These are phyloP conservation scores for Archivesica marissinica DNA, from an alignment of 1,140 invertebrate species.

Conservation along the genomic window DNA sequence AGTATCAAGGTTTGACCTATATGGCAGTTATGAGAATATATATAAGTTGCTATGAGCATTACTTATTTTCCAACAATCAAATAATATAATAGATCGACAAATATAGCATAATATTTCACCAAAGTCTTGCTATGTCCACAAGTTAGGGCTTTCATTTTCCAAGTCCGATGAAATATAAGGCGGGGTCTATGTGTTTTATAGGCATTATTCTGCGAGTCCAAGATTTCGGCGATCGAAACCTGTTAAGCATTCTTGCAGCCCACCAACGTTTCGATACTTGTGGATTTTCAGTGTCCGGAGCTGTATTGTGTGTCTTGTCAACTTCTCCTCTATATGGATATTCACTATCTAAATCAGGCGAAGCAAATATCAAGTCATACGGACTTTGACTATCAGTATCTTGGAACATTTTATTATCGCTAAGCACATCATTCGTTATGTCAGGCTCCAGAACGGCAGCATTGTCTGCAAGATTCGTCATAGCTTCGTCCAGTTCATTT, in stretches of 20 bases:
- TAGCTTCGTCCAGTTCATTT: background rate
- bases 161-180: constrained; percentile 23
- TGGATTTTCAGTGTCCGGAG: background rate
- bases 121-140: too few relatives aligned
- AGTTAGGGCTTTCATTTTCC: constrained; percentile 33
- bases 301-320: background rate
- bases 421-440: background rate
- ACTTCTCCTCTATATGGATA: background rate
- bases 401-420: background rate
- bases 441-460: background rate
- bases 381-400: background rate
- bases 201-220: background rate
- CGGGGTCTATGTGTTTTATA: background rate
- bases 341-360: background rate
- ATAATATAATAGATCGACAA: too few relatives aligned
- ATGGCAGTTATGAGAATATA: too few relatives aligned
- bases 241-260: constrained; percentile 9
- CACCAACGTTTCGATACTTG: constrained; percentile 18
- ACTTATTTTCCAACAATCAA: too few relatives aligned
- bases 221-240: constrained; percentile 7
- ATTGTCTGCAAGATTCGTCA: background rate
- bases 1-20: too few relatives aligned
- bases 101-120: too few relatives aligned
- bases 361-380: background rate
- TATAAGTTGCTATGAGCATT: too few relatives aligned